Percentiles rank a stretch among this genome's conserved stretches.
These are phyloP conservation scores for Megalurothrips usitatus DNA, from an alignment of 2,888 invertebrate species.

Conservation along the genomic window DNA sequence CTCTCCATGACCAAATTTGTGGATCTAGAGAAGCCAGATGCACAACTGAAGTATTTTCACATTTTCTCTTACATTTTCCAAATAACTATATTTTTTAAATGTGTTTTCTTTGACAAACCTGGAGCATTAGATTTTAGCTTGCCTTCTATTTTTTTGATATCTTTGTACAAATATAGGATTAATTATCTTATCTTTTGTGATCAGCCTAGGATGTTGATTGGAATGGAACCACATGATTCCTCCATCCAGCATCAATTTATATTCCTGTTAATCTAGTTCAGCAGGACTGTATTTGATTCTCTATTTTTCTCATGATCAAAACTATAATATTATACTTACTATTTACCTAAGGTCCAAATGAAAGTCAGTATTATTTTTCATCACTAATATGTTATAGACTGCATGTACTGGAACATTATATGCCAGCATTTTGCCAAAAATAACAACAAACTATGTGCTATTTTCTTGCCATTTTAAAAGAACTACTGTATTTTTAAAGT, in stretches of 20 bases:
- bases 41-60: background rate
- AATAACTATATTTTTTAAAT: background rate
- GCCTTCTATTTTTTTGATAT: conserved; percentile 16
- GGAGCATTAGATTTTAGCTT: background rate
- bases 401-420: conserved; percentile 5
- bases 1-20: too few species aligned
- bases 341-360: background rate
- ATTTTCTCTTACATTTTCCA: background rate
- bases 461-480: conserved; percentile 6
- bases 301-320: background rate
- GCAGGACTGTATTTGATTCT: conserved; percentile 1
- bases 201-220: background rate
- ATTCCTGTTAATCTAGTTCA: background rate
- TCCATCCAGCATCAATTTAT: background rate
- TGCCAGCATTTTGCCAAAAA: background rate
- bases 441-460: background rate
- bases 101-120: background rate
- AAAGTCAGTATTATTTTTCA: conserved; percentile 21
- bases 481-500: background rate
- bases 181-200: background rate
- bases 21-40: background rate
- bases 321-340: background rate
- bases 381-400: conserved; percentile 17
- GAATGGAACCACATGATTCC: background rate
- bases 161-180: conserved; percentile 15